Percentiles rank a stretch among this genome's conserved stretches.
These are phyloP conservation scores for Pelusios castaneus DNA, from an alignment of 2,113 vertebrate species.

Conservation along the genomic window DNA sequence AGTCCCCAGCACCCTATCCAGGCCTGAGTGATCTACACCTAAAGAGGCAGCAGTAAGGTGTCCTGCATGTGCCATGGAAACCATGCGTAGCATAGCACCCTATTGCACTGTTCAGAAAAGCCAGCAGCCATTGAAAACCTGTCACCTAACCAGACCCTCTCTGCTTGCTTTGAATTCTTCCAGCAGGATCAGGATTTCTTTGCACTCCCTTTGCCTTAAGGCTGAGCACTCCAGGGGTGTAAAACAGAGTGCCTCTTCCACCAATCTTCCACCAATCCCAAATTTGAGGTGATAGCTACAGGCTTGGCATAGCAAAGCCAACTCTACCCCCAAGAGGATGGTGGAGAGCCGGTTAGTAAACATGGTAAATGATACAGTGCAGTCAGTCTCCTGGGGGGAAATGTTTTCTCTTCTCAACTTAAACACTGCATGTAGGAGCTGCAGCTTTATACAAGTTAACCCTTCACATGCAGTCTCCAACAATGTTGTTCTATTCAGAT, in stretches of 20 bases:
- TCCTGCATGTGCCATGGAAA: neutral
- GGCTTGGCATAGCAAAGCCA: neutral
- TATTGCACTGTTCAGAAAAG: neutral
- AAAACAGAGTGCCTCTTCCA: neutral
- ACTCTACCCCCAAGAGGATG: neutral
- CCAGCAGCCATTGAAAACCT: neutral
- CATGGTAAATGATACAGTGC: accelerated
- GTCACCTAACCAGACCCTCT: accelerated
- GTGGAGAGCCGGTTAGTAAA: neutral
- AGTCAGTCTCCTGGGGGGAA: neutral
- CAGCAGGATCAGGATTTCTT: neutral
- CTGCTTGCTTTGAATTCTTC: neutral
- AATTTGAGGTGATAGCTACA: neutral
- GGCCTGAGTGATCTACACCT: neutral
- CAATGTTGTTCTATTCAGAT: accelerated
- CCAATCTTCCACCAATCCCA: accelerated
- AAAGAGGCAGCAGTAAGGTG: accelerated
- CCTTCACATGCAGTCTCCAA: neutral
- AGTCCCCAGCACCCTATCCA: neutral
- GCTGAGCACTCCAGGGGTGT: neutral
- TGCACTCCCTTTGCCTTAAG: neutral
- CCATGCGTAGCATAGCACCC: neutral
- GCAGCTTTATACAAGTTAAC: neutral
- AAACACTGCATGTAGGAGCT: neutral
- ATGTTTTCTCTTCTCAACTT: neutral